Percentiles rank a stretch among this genome's conserved stretches.
Evolutionary conservation across 37 sponge, comb jelly and placozoan genomes (phyloP).

Genomic region (Diacarnus erythraeanus): DNA sequence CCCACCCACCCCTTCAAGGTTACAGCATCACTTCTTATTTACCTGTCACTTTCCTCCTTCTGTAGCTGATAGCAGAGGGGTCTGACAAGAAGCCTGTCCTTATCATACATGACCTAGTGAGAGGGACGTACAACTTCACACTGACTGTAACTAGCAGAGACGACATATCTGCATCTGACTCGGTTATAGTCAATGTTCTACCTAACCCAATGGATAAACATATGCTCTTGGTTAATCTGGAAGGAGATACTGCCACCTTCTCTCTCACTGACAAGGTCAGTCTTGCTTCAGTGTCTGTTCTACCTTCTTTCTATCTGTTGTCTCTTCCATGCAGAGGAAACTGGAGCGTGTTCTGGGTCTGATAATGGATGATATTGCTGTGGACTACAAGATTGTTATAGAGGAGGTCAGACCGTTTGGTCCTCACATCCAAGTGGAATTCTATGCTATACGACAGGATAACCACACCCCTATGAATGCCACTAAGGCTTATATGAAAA

Average conservation of each 20-base stretch:
- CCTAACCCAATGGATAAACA: constrained; percentile 25
- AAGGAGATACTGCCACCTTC: constrained; percentile 14
- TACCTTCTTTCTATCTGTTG: background rate
- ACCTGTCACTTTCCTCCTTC: background rate
- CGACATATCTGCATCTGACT: constrained; percentile 5
- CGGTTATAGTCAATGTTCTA: constrained; percentile 22
- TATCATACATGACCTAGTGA: constrained; percentile 66
- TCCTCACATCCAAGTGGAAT: constrained; percentile 43
- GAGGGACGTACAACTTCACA: constrained; percentile 83
- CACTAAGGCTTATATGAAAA: constrained; percentile 13
- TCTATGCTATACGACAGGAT: constrained; percentile 23
- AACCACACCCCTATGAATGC: constrained; percentile 18
- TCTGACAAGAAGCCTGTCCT: constrained; percentile 65
- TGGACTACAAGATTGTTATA: constrained; percentile 8
- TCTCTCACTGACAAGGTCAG: constrained; percentile 28
- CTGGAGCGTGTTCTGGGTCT: constrained; percentile 5
- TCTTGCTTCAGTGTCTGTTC: background rate
- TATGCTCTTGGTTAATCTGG: constrained; percentile 18
- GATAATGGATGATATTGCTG: constrained; percentile 3
- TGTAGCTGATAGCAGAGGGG: constrained; percentile 44
- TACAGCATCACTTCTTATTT: background rate
- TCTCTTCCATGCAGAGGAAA: constrained; percentile 5
- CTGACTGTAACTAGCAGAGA: constrained; percentile 48
- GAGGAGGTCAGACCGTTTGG: constrained; percentile 6
- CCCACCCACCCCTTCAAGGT: too few species aligned